Conservation (phyloP, 2,888 invertebrate species). For the Hemicrepidius hirtus region DNA sequence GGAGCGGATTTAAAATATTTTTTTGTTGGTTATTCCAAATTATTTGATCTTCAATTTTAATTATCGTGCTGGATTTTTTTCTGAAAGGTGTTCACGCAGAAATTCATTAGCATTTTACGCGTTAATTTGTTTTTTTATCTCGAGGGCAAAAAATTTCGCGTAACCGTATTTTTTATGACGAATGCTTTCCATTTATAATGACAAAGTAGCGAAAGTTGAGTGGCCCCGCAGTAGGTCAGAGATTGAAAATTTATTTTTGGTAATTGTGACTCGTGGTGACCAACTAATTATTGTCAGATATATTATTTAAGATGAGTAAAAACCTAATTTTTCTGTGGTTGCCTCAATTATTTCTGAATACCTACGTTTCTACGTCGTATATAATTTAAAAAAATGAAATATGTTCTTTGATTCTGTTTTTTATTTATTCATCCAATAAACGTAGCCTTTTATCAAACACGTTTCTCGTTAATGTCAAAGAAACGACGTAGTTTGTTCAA, state of each 20-base stretch:
- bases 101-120: conserved; percentile 27
- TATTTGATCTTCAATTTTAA: too few relatives aligned
- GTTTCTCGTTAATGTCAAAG: too few relatives aligned
- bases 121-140: conserved; percentile 36
- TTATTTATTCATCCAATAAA: not conserved
- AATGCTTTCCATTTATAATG: conserved; percentile 61
- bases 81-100: conserved; percentile 9
- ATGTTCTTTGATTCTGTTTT: not conserved
- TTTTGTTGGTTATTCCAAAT: too few relatives aligned
- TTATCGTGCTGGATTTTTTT: not conserved
- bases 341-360: conserved; percentile 10
- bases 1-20: not conserved
- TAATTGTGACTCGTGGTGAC: conserved; percentile 48
- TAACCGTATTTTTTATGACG: conserved; percentile 48
- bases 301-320: conserved; percentile 18
- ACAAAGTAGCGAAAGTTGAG: conserved; percentile 64
- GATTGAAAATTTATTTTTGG: conserved; percentile 60
- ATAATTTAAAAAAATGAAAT: conserved; percentile 13
- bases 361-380: not conserved
- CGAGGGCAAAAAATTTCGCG: conserved; percentile 37
- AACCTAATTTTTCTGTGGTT: conserved; percentile 4
- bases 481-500: too few relatives aligned
- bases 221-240: conserved; percentile 60
- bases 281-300: conserved; percentile 48
- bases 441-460: too few relatives aligned